Base-by-base conservation (phyloP, 2,888 invertebrate species). In the Sinopyrophorus schimmeli region DNA sequence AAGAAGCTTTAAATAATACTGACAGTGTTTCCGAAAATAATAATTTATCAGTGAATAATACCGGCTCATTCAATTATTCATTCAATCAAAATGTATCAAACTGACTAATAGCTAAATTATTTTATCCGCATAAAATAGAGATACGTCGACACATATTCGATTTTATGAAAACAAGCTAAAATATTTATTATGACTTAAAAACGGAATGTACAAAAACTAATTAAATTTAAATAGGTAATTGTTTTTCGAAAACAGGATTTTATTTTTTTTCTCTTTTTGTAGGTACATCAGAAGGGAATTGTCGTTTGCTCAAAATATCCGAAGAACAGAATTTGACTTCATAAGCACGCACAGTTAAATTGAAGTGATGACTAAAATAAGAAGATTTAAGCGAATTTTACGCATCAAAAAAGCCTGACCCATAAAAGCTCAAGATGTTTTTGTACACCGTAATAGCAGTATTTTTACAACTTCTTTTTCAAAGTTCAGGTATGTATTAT, bases 381-480 rank as follows among this genome's bases (percentile, higher is more conserved):
- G 31, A 27, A 47, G 37, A 18, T 31, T 28, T 12, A 30, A 38
- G 17, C 14, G 6, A 21, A 20, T 11, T 38, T 43, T 34, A 32
- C 34, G 47, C 38, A 24, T 54, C 7, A 35, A 34, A 47, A 57
- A 49, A 39, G 58, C 55, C 50, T 60, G 60, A 61, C 60, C 51
- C 27, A 28, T 27, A 53, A 34, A 31, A 24, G 10, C 15, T 10
- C 55, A 66, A 59, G 51, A 69, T 69, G 69, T 61, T 67, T 56
- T 55, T 57, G 30, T 61, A 60, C 53, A 54, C 58, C 12, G 54
- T 61, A 39, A 56, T 61, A 26, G 67, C 60, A 53, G 59, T 63
- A 38, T 47, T 66, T 53, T 59, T 69, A 44, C 69, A 68, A 54
- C 46, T 68, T 38, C 56, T 70, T 28, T 60, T 66, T 6, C 60